Evolutionary conservation across 2,888 invertebrate species (phyloP).

Genomic region (Drosophila setosimentum): DNA sequence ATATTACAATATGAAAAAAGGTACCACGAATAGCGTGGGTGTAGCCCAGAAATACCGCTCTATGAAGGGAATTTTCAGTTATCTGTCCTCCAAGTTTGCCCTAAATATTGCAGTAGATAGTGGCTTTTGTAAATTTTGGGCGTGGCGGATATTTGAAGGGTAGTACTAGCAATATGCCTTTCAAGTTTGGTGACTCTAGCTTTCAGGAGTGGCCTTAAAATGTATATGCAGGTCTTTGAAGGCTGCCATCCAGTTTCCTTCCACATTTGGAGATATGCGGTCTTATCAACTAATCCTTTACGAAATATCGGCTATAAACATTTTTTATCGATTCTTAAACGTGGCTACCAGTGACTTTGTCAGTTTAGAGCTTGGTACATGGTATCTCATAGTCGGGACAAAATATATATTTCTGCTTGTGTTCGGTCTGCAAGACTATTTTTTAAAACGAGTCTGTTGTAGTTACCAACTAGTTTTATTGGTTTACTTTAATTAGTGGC

Average conservation of each 20-base stretch:
- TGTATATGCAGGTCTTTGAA: background rate
- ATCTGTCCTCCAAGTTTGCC: rapidly evolving
- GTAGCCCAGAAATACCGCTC: no score
- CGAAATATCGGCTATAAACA: no score
- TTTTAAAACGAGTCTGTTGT: background rate
- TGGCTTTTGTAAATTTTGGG: no score
- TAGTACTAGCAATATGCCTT: background rate
- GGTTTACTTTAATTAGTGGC: background rate
- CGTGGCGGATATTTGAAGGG: no score
- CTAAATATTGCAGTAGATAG: no score
- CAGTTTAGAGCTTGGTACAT: background rate
- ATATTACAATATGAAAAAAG: no score
- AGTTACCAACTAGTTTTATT: background rate
- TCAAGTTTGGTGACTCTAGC: background rate
- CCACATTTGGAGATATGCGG: background rate
- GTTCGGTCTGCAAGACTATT: background rate
- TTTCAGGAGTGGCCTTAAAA: background rate
- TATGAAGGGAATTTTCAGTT: background rate
- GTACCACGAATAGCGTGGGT: no score
- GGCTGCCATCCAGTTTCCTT: background rate
- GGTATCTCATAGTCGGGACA: background rate
- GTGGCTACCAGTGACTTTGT: no score
- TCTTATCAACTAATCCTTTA: background rate
- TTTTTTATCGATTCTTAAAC: no score
- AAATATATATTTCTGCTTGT: background rate